phyloP scores from a whole-genome alignment of 2,797 vertebrate species.

The Schizopygopsis malacanthus region DNA sequence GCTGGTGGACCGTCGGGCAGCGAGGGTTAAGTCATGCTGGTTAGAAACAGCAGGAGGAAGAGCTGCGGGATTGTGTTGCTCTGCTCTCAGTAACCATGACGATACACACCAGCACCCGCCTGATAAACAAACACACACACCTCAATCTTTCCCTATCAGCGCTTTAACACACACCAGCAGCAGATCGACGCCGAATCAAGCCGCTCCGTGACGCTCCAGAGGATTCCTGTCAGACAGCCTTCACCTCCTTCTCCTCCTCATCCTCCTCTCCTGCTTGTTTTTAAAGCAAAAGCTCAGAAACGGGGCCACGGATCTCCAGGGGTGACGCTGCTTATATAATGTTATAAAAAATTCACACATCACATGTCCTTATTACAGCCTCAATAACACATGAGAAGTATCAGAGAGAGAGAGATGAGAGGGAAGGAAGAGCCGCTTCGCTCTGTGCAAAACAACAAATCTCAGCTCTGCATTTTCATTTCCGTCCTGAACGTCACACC shows the following conservation, averaged over 20 bases:
- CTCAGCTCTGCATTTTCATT: conserved; percentile 35
- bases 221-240: conserved; percentile 13
- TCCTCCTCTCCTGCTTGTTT: conserved; percentile 73
- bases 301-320: conserved; percentile 80
- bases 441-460: conserved; percentile 42
- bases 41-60: background rate
- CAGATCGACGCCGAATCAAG: background rate
- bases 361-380: conserved; percentile 75
- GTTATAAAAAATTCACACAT: conserved; percentile 81
- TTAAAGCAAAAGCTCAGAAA: conserved; percentile 72
- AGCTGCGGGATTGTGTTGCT: background rate
- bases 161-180: background rate
- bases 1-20: background rate
- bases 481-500: conserved; percentile 27
- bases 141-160: conserved; percentile 4
- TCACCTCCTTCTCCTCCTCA: conserved; percentile 26
- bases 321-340: conserved; percentile 80
- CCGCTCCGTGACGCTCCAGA: conserved; percentile 3
- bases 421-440: background rate
- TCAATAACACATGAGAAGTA: conserved; percentile 58
- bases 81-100: conserved; percentile 9
- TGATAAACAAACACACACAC: conserved; percentile 15
- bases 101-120: background rate
- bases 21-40: background rate
- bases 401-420: conserved; percentile 26